Evolutionary conservation across 1,140 invertebrate genomes (phyloP).

Genomic region (Psix sp.): DNA sequence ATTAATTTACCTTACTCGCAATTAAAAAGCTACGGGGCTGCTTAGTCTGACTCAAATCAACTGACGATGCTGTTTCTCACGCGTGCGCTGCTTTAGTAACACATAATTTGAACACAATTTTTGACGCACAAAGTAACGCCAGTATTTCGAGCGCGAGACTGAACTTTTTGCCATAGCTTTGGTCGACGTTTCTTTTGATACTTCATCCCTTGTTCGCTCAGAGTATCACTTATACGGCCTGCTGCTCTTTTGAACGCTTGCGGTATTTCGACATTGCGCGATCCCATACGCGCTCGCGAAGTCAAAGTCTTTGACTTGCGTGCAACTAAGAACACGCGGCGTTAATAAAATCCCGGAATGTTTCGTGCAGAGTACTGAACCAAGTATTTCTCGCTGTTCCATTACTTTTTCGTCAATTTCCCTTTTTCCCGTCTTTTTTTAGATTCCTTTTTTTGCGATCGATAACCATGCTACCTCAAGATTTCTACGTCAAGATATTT

Average conservation of each 20-base stretch:
- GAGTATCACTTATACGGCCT: slow-evolving; percentile 22
- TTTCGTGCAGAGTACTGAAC: slow-evolving; percentile 19
- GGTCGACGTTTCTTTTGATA: slow-evolving; percentile 27
- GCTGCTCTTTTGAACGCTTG: slow-evolving; percentile 32
- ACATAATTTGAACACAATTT: no score
- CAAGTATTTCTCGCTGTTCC: slow-evolving; percentile 29
- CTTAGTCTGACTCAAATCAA: slow-evolving; percentile 7
- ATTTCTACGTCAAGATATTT: no score
- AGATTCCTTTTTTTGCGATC: neutral
- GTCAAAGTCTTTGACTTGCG: slow-evolving; percentile 39
- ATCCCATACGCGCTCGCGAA: slow-evolving; percentile 28
- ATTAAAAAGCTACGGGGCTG: slow-evolving; percentile 15
- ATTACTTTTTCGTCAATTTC: slow-evolving; percentile 25
- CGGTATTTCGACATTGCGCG: slow-evolving; percentile 41
- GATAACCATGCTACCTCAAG: no score
- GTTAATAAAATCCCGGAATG: slow-evolving; percentile 41
- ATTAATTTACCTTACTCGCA: no score
- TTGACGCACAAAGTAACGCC: slow-evolving; percentile 21
- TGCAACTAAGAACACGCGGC: slow-evolving; percentile 22
- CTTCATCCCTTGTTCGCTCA: slow-evolving; percentile 18
- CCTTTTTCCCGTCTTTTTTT: neutral
- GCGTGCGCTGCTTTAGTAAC: neutral
- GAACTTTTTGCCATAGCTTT: slow-evolving; percentile 4
- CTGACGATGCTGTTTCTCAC: slow-evolving; percentile 1
- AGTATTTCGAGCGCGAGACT: slow-evolving; percentile 3